Base-by-base conservation (phyloP, 1,140 invertebrate genomes). In the Gryon sp. region DNA sequence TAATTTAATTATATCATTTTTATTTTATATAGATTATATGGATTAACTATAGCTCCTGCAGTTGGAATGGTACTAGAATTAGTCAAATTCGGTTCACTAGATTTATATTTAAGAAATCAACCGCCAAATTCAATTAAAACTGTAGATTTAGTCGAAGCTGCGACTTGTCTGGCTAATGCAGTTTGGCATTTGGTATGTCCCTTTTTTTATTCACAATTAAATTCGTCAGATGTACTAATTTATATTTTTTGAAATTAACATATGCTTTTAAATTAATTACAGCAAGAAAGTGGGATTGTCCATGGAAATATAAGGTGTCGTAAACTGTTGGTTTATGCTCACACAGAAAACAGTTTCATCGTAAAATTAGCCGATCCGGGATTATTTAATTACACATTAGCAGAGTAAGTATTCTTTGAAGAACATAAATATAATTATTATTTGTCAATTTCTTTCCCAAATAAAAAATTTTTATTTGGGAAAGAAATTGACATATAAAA, bases 291-390 rank as follows among this genome's bases (percentile, higher is more conserved):
- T 70, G 91, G 92, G 20, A 90, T 96, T 22, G 91, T 95, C 36
- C 96, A 97, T 89, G 95, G 94, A n/a, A 93, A 93, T 66, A 94
- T 98, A 53, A 90, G 96, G 36, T 97, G 95, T 86, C 90, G 92
- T n/a, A 95, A 95, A 82, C 83, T 97, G 28, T 89, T 96, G 62
- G 93, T 97, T 7, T 90, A 91, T 52, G 84, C 89, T 14, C 92
- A 94, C 72, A 91, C 91, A 14, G 90, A 91, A 30, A 92, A 91
- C 66, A 89, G 91, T 24, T 93, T 97, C 52, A 89, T 90, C 36
- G 93, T 96, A 0, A 96, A 96, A 88, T 89, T 97, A 9, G 90
- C 92, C 6, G 95, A 97, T 88, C 94, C 95, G 6, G 94, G 94
- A 68, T 89, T 88, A 7, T 88, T 86, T 45, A 82, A 55, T 74